Base-by-base conservation (phyloP, 2,113 vertebrate genomes). In the Notothenia coriiceps region DNA sequence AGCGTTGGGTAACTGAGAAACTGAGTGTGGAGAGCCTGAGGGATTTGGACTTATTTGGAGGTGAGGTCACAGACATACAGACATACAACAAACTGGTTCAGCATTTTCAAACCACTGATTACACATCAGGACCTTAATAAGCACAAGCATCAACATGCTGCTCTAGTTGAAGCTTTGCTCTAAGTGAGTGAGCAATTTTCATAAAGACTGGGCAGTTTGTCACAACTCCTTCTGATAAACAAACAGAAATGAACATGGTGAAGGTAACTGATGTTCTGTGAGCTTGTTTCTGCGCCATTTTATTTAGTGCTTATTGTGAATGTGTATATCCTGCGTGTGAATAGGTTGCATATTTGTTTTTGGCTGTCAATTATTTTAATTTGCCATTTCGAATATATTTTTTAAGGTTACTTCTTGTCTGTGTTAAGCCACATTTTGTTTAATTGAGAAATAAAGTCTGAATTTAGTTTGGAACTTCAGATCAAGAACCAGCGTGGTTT, bases 1-100 rank as follows among this genome's bases (percentile, higher is more conserved):
- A 99, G 98, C 96, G 97, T 88, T 99, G 98, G 98, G 97, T 99
- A 90, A 96, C 98, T 84, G 98, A 99, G 92, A 99, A 98, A 93
- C 96, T 99, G 95, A 98, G 98, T 93, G 97, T 99, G 95, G 98
- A 99, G 95, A 98, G 97, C 88, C 95, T 99, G 89, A 96, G 97
- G 93, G 98, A 99, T 93, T 96, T 99, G 79, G 97, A 99, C 91
- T 95, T 99, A 74, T 99, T 99, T 77, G 97, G 97, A 97, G 98
- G 98, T 99, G 95, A 97, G 97, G 82, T 85, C n/a, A 29, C 70
- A 84, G 12, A 56, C 43, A 59, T 61, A 70, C 8, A 2, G 10
- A 29, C 64, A 77, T 47, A 5, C 40, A 70, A 35, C 57, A 7
- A 82, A 35, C 78, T n/a, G 13, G 59, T 77, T 80, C 50, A 65